Conservation (phyloP, 2,888 invertebrate species). For the Drosophila paranaensis region DNA sequence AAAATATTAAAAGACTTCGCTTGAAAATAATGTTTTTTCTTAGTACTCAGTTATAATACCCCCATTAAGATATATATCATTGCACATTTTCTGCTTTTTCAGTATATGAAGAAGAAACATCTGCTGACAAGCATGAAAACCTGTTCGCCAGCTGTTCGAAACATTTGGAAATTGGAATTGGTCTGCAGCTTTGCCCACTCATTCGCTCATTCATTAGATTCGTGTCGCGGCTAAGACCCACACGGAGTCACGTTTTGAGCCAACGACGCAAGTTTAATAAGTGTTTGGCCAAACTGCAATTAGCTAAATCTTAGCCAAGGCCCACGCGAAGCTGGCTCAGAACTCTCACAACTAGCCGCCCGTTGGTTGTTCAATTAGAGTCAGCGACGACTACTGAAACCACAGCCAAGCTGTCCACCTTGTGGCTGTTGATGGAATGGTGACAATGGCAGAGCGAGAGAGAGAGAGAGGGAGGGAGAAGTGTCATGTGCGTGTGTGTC, state of each 20-base stretch:
- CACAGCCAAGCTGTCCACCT: conserved; percentile 62
- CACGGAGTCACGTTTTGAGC: conserved; percentile 38
- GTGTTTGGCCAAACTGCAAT: conserved; percentile 50
- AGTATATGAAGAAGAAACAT: conserved; percentile 41
- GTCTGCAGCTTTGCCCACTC: conserved; percentile 65
- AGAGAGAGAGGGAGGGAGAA: neutral
- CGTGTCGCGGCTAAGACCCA: conserved; percentile 48
- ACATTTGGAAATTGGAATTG: conserved; percentile 21
- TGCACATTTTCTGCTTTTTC: too few species aligned
- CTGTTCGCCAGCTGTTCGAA: conserved; percentile 62
- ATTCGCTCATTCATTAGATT: conserved; percentile 56
- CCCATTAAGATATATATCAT: too few species aligned
- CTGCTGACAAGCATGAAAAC: conserved; percentile 50
- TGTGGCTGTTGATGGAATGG: conserved; percentile 56
- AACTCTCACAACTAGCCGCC: conserved; percentile 26
- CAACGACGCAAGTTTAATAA: conserved; percentile 13
- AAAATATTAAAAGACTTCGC: too few species aligned
- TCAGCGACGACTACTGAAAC: conserved; percentile 39
- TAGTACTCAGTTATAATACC: too few species aligned
- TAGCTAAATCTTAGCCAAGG: conserved; percentile 28
- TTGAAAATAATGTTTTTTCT: too few species aligned
- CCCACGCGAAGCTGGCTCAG: conserved; percentile 31
- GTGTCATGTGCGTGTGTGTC: neutral
- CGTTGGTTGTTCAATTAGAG: conserved; percentile 35
- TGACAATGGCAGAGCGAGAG: conserved; percentile 36